Percentiles rank a stretch among this genome's conserved stretches.
Conservation (phyloP, 2,888 invertebrate species). For the Chymomyza amoena region DNA sequence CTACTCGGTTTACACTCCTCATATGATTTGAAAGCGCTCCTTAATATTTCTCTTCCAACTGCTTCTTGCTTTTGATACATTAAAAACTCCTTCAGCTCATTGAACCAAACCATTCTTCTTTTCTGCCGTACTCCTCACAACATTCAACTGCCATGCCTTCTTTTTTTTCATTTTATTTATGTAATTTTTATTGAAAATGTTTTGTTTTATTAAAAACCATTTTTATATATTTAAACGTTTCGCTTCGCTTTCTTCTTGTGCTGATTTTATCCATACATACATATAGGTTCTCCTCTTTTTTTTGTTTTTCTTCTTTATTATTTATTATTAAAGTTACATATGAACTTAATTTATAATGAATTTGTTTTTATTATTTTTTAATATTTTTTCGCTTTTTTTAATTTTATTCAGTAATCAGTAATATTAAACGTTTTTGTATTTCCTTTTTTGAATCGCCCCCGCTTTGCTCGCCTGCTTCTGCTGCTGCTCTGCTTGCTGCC, state of each 20-base stretch:
- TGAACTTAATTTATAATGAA: constrained; percentile 69
- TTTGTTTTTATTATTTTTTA: constrained; percentile 36
- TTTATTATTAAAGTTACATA: constrained; percentile 71
- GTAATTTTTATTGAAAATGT: not conserved
- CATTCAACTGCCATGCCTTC: too few species aligned
- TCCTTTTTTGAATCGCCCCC: constrained; percentile 55
- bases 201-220: not conserved
- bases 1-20: too few species aligned
- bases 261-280: not conserved
- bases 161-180: not conserved
- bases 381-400: constrained; percentile 51
- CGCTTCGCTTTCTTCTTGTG: not conserved
- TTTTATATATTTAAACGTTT: not conserved
- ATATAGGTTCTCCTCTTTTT: constrained; percentile 7
- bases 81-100: too few species aligned
- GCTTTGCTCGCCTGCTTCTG: constrained; percentile 11
- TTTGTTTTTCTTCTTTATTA: constrained; percentile 54
- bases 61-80: too few species aligned
- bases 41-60: too few species aligned
- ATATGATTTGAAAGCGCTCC: too few species aligned
- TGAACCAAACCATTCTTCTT: too few species aligned
- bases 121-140: too few species aligned
- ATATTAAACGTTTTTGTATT: constrained; percentile 57
- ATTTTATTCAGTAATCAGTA: constrained; percentile 62
- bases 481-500: constrained; percentile 3